Conservation (phyloP, 2,113 vertebrate species). For the Rattus rattus region DNA sequence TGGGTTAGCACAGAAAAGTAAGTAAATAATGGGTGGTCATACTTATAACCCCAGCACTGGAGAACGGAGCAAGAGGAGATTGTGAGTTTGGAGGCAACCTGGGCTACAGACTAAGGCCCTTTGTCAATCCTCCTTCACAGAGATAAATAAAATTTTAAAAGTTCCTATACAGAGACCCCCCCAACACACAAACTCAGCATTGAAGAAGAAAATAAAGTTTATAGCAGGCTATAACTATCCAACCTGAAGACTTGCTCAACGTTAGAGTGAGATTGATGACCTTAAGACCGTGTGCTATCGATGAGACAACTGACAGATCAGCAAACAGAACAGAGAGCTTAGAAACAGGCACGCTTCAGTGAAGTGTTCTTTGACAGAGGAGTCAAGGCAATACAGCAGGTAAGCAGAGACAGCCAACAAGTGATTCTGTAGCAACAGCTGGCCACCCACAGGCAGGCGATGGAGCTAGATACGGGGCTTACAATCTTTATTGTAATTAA, state of each 20-base stretch:
- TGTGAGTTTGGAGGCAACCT: not conserved
- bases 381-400: not conserved
- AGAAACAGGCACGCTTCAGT: not conserved
- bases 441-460: not conserved
- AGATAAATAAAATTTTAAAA: not conserved
- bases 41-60: not conserved
- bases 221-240: not conserved
- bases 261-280: not conserved
- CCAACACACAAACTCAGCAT: not conserved
- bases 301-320: not conserved
- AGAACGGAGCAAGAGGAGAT: not conserved
- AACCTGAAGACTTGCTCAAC: not conserved
- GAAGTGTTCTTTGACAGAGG: slow-evolving; percentile 18
- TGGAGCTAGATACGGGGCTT: not conserved
- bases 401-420: not conserved
- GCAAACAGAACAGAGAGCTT: not conserved
- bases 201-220: not conserved
- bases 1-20: not conserved
- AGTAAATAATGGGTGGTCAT: not conserved
- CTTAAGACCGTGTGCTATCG: not conserved
- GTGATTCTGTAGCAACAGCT: not conserved
- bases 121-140: not conserved
- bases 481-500: not conserved
- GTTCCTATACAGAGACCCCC: not conserved
- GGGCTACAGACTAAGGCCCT: not conserved